phyloP scores from a whole-genome alignment of 2,888 invertebrate species.

The Pelosia muscerda region DNA sequence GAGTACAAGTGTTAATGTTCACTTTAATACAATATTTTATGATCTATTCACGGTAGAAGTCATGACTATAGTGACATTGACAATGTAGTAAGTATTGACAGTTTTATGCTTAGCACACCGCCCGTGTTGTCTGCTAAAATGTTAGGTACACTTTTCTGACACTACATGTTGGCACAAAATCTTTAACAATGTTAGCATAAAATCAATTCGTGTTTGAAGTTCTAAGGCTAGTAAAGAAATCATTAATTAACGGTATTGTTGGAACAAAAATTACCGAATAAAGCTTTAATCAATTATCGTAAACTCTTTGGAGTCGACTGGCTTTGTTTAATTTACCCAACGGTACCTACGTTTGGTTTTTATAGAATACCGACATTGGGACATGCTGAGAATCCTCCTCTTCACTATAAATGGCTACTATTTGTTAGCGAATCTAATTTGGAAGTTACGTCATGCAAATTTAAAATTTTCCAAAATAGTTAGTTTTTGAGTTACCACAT shows the following conservation, averaged over 20 bases:
- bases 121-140: no score
- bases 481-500: neutral
- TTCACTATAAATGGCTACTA: neutral
- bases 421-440: neutral
- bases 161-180: neutral
- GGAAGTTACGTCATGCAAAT: neutral
- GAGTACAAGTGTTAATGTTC: no score
- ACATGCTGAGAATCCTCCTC: neutral
- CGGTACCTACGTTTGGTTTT: neutral
- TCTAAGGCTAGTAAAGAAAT: slow-evolving; percentile 19
- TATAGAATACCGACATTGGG: neutral
- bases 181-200: neutral
- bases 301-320: neutral
- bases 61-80: no score
- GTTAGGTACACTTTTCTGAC: no score
- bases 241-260: slow-evolving; percentile 29
- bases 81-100: neutral
- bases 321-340: neutral
- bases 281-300: neutral
- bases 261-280: neutral
- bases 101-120: neutral
- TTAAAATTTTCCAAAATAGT: neutral
- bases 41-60: neutral
- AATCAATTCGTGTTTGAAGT: slow-evolving; percentile 21
- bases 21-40: neutral